Percentiles rank a stretch among this genome's conserved stretches.
These are phyloP conservation scores for Megaceryle torquata DNA, from an alignment of 2,113 vertebrate species.

Conservation along the genomic window DNA sequence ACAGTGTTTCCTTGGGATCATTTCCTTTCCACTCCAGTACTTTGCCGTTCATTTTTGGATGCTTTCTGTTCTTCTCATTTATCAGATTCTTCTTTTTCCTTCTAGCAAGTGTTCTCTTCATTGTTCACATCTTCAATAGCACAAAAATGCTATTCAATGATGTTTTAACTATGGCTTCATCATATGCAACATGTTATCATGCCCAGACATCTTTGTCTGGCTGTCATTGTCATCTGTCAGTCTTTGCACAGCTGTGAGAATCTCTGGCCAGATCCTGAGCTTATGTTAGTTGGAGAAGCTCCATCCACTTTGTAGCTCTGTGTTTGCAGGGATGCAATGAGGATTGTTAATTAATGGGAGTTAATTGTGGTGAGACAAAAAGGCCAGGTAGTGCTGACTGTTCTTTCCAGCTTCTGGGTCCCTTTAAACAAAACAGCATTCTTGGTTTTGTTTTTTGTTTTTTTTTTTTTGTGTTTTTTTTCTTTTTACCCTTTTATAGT, in stretches of 20 bases:
- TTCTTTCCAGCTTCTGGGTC: not conserved
- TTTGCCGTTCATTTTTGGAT: not conserved
- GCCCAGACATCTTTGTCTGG: slow-evolving; percentile 58
- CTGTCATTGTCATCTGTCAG: not conserved
- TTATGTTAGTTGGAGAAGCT: not conserved
- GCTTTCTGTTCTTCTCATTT: not conserved
- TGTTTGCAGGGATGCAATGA: not conserved
- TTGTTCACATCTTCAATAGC: slow-evolving; percentile 42
- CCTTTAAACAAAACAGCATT: not conserved
- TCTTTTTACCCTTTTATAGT: not conserved
- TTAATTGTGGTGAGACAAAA: not conserved
- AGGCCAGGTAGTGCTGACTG: not conserved
- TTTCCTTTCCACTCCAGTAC: not conserved
- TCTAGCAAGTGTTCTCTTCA: not conserved
- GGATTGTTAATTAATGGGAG: not conserved
- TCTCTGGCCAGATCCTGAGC: not conserved
- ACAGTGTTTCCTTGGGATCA: not conserved
- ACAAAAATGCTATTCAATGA: slow-evolving; percentile 19
- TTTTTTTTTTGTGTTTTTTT: not conserved
- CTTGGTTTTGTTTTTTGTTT: no score
- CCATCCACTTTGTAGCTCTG: not conserved
- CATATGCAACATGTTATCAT: slow-evolving; percentile 36
- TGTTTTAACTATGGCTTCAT: slow-evolving; percentile 33
- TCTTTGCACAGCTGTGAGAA: slow-evolving; percentile 37
- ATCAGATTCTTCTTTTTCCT: slow-evolving; percentile 2